Evolutionary conservation across 2,888 invertebrate genomes (phyloP), one percentile per base, ranked within the genome.

Genomic region (Phoenoteleia sp.): DNA sequence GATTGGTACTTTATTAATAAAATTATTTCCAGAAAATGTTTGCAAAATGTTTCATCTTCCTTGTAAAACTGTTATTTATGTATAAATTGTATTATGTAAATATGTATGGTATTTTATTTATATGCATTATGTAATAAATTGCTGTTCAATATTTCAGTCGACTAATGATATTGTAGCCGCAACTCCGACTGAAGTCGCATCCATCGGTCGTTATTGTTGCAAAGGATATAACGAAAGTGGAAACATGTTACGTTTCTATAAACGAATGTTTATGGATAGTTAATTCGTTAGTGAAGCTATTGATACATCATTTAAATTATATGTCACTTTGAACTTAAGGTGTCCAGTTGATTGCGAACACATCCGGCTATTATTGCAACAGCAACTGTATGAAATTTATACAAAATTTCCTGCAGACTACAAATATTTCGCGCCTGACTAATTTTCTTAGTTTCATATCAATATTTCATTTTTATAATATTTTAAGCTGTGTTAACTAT

Each of bases 301-400:
- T 13, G 67, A 77, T 15, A 36, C 47, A 11, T 45, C 66, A 17
- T 77, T 67, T 36, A 66, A 77, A 15, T 17, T 54, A 0, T 67
- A 67, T 33, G 56, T 67, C 17, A 36, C 42, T 2, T 27, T 77
- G 4, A 39, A 77, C 33, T 45, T 56, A n/a, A 36, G 42, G 7
- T 77, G 58, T 11, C 45, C 77, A 7, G 13, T 36, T 47, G 67
- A 77, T 25, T 66, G 56, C 25, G 52, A 77, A 23, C 45, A 66
- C 9, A 21, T 77, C 19, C 67, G 77, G 77, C 25, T 77, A 13
- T 13, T 77, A 2, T 15, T 77, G 13, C 67, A 67, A 29, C 42
- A 67, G n/a, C 29, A 67, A 1, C 2, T 77, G 17, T 67, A 77
- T 15, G 21, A 66, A 2, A 77, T 77, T 29, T 15, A 56, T 42